These are phyloP conservation scores for Ibidorhyncha struthersii DNA, from an alignment of 2,113 vertebrate genomes.

Conservation along the genomic window DNA sequence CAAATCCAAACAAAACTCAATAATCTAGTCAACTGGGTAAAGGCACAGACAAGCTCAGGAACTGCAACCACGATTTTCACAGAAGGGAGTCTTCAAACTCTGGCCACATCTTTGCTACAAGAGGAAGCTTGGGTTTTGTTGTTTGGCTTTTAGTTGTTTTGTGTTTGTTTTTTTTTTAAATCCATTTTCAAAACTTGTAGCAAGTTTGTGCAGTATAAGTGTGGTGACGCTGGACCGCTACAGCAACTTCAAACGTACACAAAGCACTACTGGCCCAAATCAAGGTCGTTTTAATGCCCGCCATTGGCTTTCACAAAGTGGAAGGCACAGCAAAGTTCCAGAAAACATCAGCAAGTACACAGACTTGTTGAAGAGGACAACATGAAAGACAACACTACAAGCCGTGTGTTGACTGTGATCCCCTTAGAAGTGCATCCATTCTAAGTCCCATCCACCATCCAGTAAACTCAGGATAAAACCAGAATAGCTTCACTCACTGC, in stretches of 20 bases:
- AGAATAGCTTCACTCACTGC: constrained; percentile 22
- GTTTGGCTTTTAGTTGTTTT: not conserved
- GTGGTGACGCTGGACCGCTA: not conserved
- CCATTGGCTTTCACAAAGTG: constrained; percentile 41
- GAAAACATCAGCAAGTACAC: constrained; percentile 69
- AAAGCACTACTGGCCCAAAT: constrained; percentile 23
- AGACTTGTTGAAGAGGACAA: constrained; percentile 65
- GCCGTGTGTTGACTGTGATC: constrained; percentile 4
- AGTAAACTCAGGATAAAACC: constrained; percentile 17
- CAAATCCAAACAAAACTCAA: constrained; percentile 69
- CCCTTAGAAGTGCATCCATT: constrained; percentile 22
- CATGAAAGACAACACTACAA: constrained; percentile 17
- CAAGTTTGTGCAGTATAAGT: constrained; percentile 16
- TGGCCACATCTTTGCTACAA: constrained; percentile 52
- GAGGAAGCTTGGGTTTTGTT: not conserved
- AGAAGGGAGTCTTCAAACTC: constrained; percentile 70
- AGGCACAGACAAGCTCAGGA: constrained; percentile 44
- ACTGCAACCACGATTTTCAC: constrained; percentile 65
- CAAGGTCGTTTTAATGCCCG: constrained; percentile 39
- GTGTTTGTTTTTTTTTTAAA: not conserved
- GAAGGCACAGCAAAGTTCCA: constrained; percentile 67
- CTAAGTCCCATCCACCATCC: constrained; percentile 34
- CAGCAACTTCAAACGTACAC: constrained; percentile 36
- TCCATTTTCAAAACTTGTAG: constrained; percentile 57
- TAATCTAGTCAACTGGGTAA: constrained; percentile 22